These are phyloP conservation scores for Ommatoiulus sabulosus DNA, from an alignment of 2,888 invertebrate species.

Conservation along the genomic window DNA sequence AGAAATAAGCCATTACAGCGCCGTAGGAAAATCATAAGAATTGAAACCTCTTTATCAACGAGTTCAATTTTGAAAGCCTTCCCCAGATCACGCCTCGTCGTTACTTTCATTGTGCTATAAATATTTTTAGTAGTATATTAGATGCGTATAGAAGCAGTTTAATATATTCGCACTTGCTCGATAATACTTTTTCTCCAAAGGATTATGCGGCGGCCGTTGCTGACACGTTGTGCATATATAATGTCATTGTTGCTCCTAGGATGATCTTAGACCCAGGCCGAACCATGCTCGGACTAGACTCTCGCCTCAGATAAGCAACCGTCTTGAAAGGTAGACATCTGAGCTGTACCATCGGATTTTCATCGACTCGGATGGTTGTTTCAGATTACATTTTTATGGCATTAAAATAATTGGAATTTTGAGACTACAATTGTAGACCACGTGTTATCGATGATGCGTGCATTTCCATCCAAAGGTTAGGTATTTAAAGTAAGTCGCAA, in stretches of 20 bases:
- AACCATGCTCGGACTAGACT: not conserved
- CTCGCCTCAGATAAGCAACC: too few species aligned
- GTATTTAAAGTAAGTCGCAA: too few species aligned
- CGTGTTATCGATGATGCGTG: too few species aligned
- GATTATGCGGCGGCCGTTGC: not conserved
- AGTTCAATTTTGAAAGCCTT: conserved; percentile 34
- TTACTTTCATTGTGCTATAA: conserved; percentile 28
- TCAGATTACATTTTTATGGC: too few species aligned
- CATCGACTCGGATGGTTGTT: too few species aligned
- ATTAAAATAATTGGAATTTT: too few species aligned
- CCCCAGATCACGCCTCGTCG: not conserved
- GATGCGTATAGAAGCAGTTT: not conserved
- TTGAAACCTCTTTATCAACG: conserved; percentile 28
- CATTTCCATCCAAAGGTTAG: too few species aligned
- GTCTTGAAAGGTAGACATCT: too few species aligned
- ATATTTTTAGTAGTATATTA: conserved; percentile 2
- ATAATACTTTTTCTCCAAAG: conserved; percentile 15
- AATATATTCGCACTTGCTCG: conserved; percentile 2
- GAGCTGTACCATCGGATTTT: too few species aligned
- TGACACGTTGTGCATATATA: not conserved
- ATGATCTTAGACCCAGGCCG: not conserved
- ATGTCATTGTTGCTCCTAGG: not conserved
- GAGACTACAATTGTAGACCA: too few species aligned
- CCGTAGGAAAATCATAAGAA: conserved; percentile 28
- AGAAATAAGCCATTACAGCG: conserved; percentile 21